Percentiles rank a stretch among this genome's conserved stretches.
phyloP scores from a whole-genome alignment of 2,113 vertebrate species.

The Urocitellus parryii region DNA sequence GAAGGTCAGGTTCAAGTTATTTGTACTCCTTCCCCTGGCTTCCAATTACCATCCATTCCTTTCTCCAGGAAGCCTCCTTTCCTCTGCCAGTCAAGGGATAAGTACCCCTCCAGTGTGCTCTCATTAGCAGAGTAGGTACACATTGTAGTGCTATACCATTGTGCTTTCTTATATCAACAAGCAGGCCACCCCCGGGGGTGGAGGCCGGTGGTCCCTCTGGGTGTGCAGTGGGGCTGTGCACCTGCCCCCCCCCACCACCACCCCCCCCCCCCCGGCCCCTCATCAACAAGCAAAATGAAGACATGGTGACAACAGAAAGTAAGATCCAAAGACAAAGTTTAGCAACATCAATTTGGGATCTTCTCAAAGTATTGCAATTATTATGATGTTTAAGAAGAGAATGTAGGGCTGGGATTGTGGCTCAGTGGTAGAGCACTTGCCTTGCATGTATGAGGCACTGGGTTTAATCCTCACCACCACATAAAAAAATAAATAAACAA shows the following conservation, averaged over 20 bases:
- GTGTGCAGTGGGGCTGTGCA: too few species aligned
- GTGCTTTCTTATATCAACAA: not conserved
- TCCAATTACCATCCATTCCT: not conserved
- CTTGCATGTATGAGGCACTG: too few species aligned
- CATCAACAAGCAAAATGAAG: not conserved
- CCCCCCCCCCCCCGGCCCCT: too few species aligned
- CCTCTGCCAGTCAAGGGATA: not conserved
- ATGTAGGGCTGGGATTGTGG: not conserved
- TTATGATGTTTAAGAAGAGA: not conserved
- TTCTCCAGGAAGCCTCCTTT: not conserved
- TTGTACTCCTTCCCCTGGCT: not conserved
- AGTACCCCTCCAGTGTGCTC: not conserved
- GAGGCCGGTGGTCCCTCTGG: too few species aligned
- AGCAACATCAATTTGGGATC: not conserved
- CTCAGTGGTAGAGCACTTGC: too few species aligned
- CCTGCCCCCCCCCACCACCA: too few species aligned
- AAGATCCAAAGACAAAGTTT: not conserved
- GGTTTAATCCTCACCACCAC: too few species aligned
- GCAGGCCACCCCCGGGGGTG: too few species aligned
- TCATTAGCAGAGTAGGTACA: not conserved
- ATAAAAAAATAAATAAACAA: too few species aligned
- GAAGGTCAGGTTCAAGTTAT: not conserved
- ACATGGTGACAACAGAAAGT: not conserved
- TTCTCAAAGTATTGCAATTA: not conserved
- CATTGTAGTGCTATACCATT: fast-evolving